Percentiles rank a stretch among this genome's conserved stretches.
These are phyloP conservation scores for Chloroclysta siterata DNA, from an alignment of 2,888 invertebrate genomes.

Conservation along the genomic window DNA sequence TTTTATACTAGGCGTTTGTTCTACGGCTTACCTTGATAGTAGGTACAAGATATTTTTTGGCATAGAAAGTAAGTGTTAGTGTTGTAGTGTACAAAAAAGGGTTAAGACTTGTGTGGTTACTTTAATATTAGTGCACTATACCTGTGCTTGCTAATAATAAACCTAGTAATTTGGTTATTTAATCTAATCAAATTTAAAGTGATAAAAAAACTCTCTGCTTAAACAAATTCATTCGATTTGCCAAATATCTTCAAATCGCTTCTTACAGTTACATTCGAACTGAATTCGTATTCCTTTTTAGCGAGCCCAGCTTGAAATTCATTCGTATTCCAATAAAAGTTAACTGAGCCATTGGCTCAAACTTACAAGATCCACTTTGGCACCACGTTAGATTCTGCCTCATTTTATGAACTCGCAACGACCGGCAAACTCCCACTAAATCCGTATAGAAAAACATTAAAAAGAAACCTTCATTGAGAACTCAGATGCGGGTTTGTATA, in stretches of 20 bases:
- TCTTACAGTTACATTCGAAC: conserved; percentile 15
- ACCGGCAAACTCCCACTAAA: conserved; percentile 32
- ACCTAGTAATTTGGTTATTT: no score
- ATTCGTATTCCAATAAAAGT: conserved; percentile 36
- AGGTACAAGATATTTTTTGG: no score
- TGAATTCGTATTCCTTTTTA: conserved; percentile 29
- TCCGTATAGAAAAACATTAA: conserved; percentile 32
- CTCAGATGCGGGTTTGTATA: conserved; percentile 43
- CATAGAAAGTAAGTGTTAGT: no score
- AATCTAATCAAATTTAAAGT: background rate
- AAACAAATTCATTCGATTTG: conserved; percentile 14
- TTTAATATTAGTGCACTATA: no score
- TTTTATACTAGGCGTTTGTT: no score
- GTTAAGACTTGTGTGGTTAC: no score
- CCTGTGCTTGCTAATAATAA: no score
- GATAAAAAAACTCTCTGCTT: background rate
- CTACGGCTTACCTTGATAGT: no score
- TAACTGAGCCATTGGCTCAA: conserved; percentile 39
- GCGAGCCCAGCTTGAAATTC: conserved; percentile 31
- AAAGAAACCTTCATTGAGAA: conserved; percentile 40
- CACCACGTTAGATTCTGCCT: conserved; percentile 41
- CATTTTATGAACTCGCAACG: conserved; percentile 36
- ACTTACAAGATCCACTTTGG: conserved; percentile 50
- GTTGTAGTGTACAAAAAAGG: no score
- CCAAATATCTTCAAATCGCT: conserved; percentile 12